Evolutionary conservation across 2,888 invertebrate genomes (phyloP).

Genomic region (Limnephilus auricula): DNA sequence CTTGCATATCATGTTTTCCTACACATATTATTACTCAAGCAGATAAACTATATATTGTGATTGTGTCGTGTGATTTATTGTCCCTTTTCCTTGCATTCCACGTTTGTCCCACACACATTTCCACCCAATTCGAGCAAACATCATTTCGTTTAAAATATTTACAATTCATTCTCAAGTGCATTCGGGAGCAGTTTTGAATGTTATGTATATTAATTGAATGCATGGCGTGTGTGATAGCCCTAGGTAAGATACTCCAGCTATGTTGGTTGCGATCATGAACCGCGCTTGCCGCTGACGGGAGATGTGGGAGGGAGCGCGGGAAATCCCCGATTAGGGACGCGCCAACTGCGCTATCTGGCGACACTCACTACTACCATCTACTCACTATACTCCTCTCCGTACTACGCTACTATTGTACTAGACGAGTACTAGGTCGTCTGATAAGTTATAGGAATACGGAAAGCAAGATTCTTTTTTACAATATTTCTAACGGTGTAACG

Average conservation of each 20-base stretch:
- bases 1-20: too few species aligned
- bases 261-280: constrained; percentile 26
- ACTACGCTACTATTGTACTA: neutral
- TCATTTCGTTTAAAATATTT: too few species aligned
- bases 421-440: neutral
- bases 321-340: constrained; percentile 64
- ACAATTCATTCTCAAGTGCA: too few species aligned
- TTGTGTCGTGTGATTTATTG: too few species aligned
- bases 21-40: too few species aligned
- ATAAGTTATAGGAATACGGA: neutral
- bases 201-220: too few species aligned
- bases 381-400: neutral
- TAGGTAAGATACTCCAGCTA: neutral
- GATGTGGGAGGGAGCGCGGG: constrained; percentile 46
- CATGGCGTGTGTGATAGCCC: neutral
- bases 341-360: constrained; percentile 9
- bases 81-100: too few species aligned
- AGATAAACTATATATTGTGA: too few species aligned
- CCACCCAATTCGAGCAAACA: too few species aligned
- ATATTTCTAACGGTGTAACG: neutral
- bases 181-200: too few species aligned
- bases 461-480: neutral
- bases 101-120: too few species aligned
- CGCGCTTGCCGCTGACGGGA: constrained; percentile 60
- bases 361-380: neutral